phyloP scores from a whole-genome alignment of 2,113 vertebrate genomes.

The Actenoides lindsayi region DNA sequence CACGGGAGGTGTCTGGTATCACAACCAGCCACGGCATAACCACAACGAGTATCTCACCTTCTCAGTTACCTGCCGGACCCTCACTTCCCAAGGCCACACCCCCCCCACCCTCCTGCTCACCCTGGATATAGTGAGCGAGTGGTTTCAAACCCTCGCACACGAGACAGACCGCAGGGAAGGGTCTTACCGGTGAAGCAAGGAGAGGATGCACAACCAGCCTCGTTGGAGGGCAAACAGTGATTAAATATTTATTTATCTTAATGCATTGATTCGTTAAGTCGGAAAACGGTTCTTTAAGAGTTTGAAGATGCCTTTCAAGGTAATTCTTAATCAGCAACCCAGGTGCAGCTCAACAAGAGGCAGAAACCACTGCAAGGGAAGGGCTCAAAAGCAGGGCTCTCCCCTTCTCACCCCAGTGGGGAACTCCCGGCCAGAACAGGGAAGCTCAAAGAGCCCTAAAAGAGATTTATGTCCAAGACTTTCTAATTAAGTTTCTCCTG shows the following conservation, averaged over 20 bases:
- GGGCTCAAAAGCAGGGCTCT: neutral
- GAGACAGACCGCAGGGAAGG: neutral
- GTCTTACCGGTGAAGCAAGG: neutral
- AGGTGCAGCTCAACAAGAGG: constrained; percentile 34
- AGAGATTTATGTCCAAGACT: neutral
- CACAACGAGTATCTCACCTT: neutral
- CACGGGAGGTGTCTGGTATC: neutral
- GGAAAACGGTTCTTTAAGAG: constrained; percentile 52
- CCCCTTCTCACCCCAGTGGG: fast-evolving
- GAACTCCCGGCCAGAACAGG: neutral
- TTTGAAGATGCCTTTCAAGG: constrained; percentile 28
- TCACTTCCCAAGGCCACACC: neutral
- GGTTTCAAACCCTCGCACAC: neutral
- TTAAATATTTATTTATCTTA: constrained; percentile 79
- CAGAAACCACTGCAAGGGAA: neutral
- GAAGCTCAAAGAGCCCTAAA: neutral
- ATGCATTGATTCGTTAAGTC: constrained; percentile 68
- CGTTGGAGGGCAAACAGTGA: constrained; percentile 38
- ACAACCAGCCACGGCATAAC: neutral
- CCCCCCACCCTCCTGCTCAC: neutral
- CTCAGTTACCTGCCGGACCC: too few species aligned
- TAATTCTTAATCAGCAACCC: constrained; percentile 41
- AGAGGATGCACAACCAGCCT: neutral
- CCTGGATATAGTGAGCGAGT: fast-evolving
- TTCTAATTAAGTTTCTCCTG: neutral